Evolutionary conservation across 2,113 vertebrate genomes (phyloP), one percentile per base, ranked within the genome.

Genomic region (Melanocharis versteri): DNA sequence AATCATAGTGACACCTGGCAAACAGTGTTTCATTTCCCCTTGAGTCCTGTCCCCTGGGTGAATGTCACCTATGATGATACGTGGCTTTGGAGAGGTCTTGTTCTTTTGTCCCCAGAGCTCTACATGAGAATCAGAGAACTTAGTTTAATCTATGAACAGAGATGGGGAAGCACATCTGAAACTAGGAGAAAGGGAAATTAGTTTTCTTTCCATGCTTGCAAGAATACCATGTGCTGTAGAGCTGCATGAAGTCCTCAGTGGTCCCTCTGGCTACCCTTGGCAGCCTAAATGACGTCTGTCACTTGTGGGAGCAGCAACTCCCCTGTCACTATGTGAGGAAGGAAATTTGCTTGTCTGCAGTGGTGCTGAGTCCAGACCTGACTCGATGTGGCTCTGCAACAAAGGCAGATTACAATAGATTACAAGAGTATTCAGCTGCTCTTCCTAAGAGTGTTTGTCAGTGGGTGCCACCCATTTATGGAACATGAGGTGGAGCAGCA

Each of bases 371-470:
- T 11, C 45, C 31, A 69, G 44, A 44, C 19, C 10, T 58, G 80
- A 40, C 9, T 10, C 0, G 1, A 28, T 2, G 1, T 23, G 30
- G 21, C 10, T 44, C 40, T 50, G 28, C 31, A 57, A 30, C 10
- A 40, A 31, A 35, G 31, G 31, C 31, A 62, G 58, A 17, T 33
- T 64, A 22, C 6, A 54, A 47, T 19, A 64, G 48, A 28, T 56
- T 56, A 15, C 0, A 2, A 24, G 19, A 68, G 21, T 24, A 31
- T 24, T 14, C 44, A 44, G 15, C 11, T 10, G 7, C 13, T 60
- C 8, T 58, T 17, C 8, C 44, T 20, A 2, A 4, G 21, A 65
- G 9, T 10, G 7, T 40, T 50, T 53, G 5, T 83, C 40, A 16
- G 28, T 14, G 24, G 18, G 3, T 26, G 33, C 9, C 22, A 26